phyloP scores from a whole-genome alignment of 2,888 invertebrate genomes.

The Pachydiplax longipennis region DNA sequence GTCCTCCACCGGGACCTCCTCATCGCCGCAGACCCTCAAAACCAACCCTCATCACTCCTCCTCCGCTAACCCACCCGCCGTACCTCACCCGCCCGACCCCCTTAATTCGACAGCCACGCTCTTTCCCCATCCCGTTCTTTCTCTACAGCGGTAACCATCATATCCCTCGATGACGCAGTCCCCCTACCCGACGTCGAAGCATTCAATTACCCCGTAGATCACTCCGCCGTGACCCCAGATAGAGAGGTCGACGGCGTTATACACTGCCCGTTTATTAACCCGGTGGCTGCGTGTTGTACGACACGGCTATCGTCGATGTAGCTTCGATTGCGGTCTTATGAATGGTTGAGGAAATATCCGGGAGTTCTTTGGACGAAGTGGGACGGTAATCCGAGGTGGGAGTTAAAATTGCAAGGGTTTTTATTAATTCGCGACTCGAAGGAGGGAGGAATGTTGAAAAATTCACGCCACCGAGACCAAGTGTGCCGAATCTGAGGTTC shows the following conservation, averaged over 20 bases:
- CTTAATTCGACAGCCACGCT: neutral
- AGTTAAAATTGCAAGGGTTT: neutral
- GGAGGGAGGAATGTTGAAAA: no score
- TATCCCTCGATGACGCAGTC: neutral
- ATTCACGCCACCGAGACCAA: no score
- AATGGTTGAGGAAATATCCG: no score
- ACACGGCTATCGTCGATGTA: neutral
- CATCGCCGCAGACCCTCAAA: neutral
- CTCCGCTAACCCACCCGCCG: neutral
- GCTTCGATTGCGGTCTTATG: neutral
- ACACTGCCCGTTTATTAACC: conserved; percentile 11
- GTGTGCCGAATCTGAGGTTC: no score
- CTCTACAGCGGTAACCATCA: neutral
- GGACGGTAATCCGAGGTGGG: neutral
- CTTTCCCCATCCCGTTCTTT: neutral
- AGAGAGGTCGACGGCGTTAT: neutral
- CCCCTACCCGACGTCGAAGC: neutral
- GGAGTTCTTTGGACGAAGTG: no score
- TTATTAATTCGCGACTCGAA: no score
- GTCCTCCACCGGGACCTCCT: neutral
- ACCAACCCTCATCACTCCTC: neutral
- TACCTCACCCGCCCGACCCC: neutral
- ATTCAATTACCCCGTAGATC: conserved; percentile 42
- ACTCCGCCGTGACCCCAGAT: neutral
- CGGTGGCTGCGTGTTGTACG: neutral